Conservation (phyloP, 2,888 invertebrate species). For the Apamea sordens region DNA sequence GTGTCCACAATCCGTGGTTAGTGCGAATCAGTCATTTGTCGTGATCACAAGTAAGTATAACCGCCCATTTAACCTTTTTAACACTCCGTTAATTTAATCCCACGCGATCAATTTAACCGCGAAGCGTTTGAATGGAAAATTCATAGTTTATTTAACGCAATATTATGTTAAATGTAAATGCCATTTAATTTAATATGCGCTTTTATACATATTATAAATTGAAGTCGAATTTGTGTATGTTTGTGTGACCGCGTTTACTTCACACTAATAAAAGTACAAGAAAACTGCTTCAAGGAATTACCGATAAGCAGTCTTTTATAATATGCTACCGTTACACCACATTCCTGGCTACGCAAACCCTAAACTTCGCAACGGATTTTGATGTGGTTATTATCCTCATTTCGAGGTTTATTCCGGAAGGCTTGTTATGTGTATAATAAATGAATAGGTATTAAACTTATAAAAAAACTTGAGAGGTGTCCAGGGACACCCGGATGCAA, state of each 20-base stretch:
- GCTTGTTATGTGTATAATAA: neutral
- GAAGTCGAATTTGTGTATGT: neutral
- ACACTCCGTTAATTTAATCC: slow-evolving; percentile 47
- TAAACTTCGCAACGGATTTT: neutral
- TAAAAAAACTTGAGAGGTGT: too few species aligned
- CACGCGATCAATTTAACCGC: slow-evolving; percentile 37
- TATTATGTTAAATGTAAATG: slow-evolving; percentile 11
- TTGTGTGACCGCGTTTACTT: neutral
- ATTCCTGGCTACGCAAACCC: too few species aligned
- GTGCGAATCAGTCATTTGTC: slow-evolving; percentile 34
- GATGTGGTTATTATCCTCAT: neutral
- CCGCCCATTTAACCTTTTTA: slow-evolving; percentile 34
- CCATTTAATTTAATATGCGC: slow-evolving; percentile 16
- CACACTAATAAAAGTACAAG: too few species aligned
- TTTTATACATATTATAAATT: neutral
- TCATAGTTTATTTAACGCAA: slow-evolving; percentile 21
- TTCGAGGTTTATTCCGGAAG: neutral
- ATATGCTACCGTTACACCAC: too few species aligned
- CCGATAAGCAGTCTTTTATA: too few species aligned
- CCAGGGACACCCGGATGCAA: too few species aligned
- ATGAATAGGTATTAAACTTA: neutral
- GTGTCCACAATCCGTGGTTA: slow-evolving; percentile 23
- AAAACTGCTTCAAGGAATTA: too few species aligned
- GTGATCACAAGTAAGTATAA: slow-evolving; percentile 27
- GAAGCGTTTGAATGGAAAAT: slow-evolving; percentile 3